Evolutionary conservation across 2,888 invertebrate genomes (phyloP), one percentile per base, ranked within the genome.

Genomic region (Baronia brevicornis): DNA sequence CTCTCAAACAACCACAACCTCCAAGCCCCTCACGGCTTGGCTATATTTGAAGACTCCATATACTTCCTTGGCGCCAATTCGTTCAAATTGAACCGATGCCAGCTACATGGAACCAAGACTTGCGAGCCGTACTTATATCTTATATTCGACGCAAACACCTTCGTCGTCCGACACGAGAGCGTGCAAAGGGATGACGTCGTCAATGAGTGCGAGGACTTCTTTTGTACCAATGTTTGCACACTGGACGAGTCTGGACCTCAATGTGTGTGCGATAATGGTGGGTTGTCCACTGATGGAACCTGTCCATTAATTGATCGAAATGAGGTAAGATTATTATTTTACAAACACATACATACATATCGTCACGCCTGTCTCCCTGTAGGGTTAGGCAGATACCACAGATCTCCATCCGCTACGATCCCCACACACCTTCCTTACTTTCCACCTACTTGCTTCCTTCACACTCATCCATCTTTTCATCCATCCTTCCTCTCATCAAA

Each of bases 31-130:
- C 85, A 87, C 22, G 89, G 89, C 0, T 62, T 95, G 10, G 88
- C 87, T 3, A 77, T 94, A 22, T 92, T 90, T 60, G 94, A 94
- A 59, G 91, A 93, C 61, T 82, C 90, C 42, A 72, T 95, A 1
- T 96, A 91, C 66, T 94, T 91, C 84, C 65, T 89, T 0, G 85
- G 80, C 3, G 73, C 79, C 1, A 84, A 85, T 26, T 66, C 85
- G 1, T 86, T 85, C 23, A 80, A 84, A 10, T 71, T 91, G 14
- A 77, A 77, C 8, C 89, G 87, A 33, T 92, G 92, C 48, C 41
- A 92, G 90, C 51, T 69, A 71, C n/a, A 65, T 90, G 17, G 88
- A 79, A 43, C 89, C 86, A 71, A 65, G 14, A 51, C 47, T 1
- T 91, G 91, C 51, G 61, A 68, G 41, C 57, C 60, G 0, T 72